Percentiles rank a stretch among this genome's conserved stretches.
Conservation (phyloP, 1,140 invertebrate species). For the Asbolus verrucosus region DNA sequence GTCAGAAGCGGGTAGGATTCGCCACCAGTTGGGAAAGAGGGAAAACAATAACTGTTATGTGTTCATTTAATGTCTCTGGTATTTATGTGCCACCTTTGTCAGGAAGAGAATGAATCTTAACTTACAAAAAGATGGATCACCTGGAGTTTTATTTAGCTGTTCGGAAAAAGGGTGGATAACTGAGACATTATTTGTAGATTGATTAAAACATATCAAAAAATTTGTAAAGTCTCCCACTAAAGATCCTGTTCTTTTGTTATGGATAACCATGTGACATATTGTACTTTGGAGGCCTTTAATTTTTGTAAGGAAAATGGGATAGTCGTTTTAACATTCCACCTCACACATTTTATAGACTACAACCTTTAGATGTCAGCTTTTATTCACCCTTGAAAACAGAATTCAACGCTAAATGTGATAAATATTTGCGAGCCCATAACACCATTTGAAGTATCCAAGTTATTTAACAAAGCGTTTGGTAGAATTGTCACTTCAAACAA, state of each 20-base stretch:
- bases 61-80: slow-evolving; percentile 59
- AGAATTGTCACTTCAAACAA: slow-evolving; percentile 42
- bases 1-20: slow-evolving; percentile 42
- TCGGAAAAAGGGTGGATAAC: slow-evolving; percentile 60
- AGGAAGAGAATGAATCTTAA: slow-evolving; percentile 39
- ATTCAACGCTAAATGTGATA: slow-evolving; percentile 58
- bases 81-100: slow-evolving; percentile 52
- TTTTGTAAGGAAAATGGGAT: slow-evolving; percentile 59
- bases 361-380: slow-evolving; percentile 62
- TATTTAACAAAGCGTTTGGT: slow-evolving; percentile 52
- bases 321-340: slow-evolving; percentile 58
- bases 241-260: slow-evolving; percentile 58
- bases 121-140: slow-evolving; percentile 54
- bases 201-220: slow-evolving; percentile 60
- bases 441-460: slow-evolving; percentile 46
- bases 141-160: slow-evolving; percentile 52
- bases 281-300: slow-evolving; percentile 48
- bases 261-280: slow-evolving; percentile 60
- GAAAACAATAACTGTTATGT: slow-evolving; percentile 46
- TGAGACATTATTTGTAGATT: slow-evolving; percentile 54
- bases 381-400: slow-evolving; percentile 61
- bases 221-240: slow-evolving; percentile 59
- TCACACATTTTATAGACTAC: slow-evolving; percentile 61
- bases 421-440: slow-evolving; percentile 48
- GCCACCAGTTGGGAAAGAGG: no score